Conservation (phyloP, 2,888 invertebrate genomes). For the Orgyia antiqua region DNA sequence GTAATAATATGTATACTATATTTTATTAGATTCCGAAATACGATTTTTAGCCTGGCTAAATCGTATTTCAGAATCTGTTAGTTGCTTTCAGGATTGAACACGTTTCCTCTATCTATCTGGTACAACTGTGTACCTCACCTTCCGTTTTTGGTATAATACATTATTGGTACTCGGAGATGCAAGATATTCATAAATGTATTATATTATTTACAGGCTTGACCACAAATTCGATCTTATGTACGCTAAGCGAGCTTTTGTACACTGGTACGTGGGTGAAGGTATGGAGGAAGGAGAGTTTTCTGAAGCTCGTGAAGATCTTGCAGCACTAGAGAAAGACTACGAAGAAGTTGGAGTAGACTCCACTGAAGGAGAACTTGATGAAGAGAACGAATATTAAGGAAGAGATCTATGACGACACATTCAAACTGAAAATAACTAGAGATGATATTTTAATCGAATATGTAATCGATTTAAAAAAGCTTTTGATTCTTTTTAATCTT, state of each 20-base stretch:
- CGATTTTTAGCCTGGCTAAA: no score
- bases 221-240: slow-evolving; percentile 98
- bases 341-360: slow-evolving; percentile 89
- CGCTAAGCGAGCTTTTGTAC: slow-evolving; percentile 96
- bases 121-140: no score
- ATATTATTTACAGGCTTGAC: slow-evolving; percentile 84
- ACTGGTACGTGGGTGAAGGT: slow-evolving; percentile 94
- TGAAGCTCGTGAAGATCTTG: slow-evolving; percentile 92
- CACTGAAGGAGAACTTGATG: slow-evolving; percentile 82
- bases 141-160: no score
- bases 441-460: neutral
- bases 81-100: no score
- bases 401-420: neutral
- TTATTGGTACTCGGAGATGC: no score
- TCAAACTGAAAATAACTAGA: slow-evolving; percentile 4
- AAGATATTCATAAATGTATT: no score
- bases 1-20: no score
- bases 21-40: no score
- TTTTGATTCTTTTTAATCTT: slow-evolving; percentile 1
- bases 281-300: slow-evolving; percentile 94
- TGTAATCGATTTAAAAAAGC: neutral
- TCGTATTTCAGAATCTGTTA: no score
- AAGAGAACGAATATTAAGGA: slow-evolving; percentile 81
- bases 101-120: no score
- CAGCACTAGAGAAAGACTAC: slow-evolving; percentile 88